These are phyloP conservation scores for Potamarius usumacintae DNA, from an alignment of 2,113 vertebrate genomes.

Conservation along the genomic window DNA sequence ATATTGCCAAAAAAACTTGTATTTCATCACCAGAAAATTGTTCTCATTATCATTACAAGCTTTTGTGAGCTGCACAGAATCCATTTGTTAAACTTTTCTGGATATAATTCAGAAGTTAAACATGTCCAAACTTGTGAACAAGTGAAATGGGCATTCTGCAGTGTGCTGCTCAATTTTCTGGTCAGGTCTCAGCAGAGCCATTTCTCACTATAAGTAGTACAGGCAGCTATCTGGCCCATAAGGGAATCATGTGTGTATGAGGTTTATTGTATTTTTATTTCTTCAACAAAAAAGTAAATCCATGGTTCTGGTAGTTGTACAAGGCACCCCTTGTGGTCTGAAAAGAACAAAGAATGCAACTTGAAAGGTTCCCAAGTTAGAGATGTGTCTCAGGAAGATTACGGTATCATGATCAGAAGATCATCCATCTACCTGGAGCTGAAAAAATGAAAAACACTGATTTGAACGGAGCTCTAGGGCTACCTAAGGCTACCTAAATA, in stretches of 20 bases:
- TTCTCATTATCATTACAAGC: not conserved
- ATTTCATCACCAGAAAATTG: not conserved
- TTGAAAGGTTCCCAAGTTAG: constrained; percentile 7
- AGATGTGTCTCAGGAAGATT: not conserved
- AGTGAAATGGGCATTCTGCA: not conserved
- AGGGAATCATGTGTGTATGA: not conserved
- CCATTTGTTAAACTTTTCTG: not conserved
- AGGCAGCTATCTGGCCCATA: not conserved
- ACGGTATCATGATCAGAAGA: not conserved
- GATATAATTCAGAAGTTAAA: not conserved
- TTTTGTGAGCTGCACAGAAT: not conserved
- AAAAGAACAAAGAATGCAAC: not conserved
- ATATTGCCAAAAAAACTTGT: not conserved
- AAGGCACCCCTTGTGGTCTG: not conserved
- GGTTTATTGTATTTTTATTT: constrained; percentile 1
- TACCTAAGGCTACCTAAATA: not conserved
- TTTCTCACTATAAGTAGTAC: not conserved
- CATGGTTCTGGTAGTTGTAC: not conserved
- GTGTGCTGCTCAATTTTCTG: not conserved
- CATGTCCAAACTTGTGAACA: not conserved
- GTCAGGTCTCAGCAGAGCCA: not conserved
- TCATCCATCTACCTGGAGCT: not conserved
- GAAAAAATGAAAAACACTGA: not conserved
- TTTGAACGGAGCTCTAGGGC: not conserved
- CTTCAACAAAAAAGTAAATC: not conserved